Evolutionary conservation across 2,113 vertebrate species (phyloP), one percentile per base, ranked within the genome.

Genomic region (Ciconia boyciana): DNA sequence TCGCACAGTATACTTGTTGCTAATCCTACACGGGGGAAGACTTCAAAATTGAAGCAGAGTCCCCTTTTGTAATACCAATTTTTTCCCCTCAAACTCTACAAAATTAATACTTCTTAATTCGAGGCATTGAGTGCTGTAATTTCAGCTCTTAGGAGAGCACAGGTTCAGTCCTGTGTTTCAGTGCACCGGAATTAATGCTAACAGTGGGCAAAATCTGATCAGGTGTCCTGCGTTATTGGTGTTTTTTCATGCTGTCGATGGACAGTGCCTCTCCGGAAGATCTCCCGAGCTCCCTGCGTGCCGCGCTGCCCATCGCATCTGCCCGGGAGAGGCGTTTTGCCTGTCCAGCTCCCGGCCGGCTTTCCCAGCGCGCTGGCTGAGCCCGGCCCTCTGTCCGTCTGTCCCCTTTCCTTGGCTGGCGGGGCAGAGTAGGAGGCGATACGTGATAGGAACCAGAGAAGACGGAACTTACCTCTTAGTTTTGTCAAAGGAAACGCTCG

Each of bases 251-350:
- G 70, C 39, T 71, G 4, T 9, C 69, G 72, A 6, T 39, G 34
- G n/a, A 0, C 24, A 17, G 11, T 9, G 28, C 14, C 13, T 68
- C 36, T 43, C 32, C 21, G 75, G 76, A 32, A 7, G 19, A 16
- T 39, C 48, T 19, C 1, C 0, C 24, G 43, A 2, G 3, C 31
- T 39, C 60, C 51, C 70, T 21, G 49, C 12, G 1, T 22, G 11
- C 20, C 52, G 31, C 19, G 0, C n/a, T 41, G 69, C 69, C 60
- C 25, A 2, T 64, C 68, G 2, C 43, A 13, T 10, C 14, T 12
- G 0, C 43, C 43, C 9, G 26, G 36, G 43, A 29, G 51, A n/a
- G 41, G 13, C 1, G 1, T 46, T 77, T 52, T 71, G 11, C 70
- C 70, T 22, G 22, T 34, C n/a, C 6, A 11, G 39, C 10, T 57